These are phyloP conservation scores for Lycophotia porphyrea DNA, from an alignment of 2,888 invertebrate species.

Conservation along the genomic window DNA sequence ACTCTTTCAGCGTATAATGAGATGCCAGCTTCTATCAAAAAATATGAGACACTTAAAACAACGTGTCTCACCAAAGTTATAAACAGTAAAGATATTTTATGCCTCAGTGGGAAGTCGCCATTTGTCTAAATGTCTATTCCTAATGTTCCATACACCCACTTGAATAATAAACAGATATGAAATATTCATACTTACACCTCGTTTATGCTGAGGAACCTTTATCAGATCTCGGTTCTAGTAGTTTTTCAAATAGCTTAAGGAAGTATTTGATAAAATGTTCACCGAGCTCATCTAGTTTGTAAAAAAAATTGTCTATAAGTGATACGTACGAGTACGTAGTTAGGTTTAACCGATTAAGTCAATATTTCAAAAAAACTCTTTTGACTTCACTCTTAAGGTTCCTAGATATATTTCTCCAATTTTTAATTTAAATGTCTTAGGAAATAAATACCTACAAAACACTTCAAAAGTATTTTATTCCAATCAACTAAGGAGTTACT, in stretches of 20 bases:
- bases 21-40: neutral
- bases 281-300: neutral
- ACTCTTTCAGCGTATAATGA: neutral
- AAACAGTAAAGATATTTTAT: conserved; percentile 3
- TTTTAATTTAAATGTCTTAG: neutral
- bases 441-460: too few species aligned
- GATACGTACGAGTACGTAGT: too few species aligned
- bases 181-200: conserved; percentile 53
- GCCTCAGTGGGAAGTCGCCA: conserved; percentile 41
- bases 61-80: neutral
- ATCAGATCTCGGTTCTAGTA: neutral
- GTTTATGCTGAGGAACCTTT: conserved; percentile 13
- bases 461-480: neutral
- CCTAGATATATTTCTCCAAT: neutral
- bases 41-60: neutral
- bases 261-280: neutral
- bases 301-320: too few species aligned
- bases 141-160: conserved; percentile 47
- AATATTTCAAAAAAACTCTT: neutral
- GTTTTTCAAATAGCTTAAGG: conserved; percentile 3
- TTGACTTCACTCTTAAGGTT: neutral
- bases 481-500: neutral
- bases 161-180: conserved; percentile 61
- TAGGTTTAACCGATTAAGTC: neutral
- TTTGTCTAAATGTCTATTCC: conserved; percentile 38